Percentiles rank a stretch among this genome's conserved stretches.
phyloP scores from a whole-genome alignment of 1,140 invertebrate genomes.

The Tetraneura akinire region DNA sequence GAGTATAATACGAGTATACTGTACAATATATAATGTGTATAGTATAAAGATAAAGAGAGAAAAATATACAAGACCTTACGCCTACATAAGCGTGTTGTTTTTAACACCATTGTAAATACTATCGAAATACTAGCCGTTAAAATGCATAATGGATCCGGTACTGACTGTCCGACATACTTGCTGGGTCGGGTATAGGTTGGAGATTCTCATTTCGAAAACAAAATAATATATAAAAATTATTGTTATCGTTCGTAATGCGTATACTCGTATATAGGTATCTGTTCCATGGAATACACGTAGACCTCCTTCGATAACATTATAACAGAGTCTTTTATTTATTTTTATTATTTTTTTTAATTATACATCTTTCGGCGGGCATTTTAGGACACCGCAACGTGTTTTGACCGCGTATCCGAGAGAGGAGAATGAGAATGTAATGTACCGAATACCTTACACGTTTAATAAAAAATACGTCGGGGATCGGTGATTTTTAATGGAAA shows the following conservation, averaged over 20 bases:
- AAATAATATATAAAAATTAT: too few relatives aligned
- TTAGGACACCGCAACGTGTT: not conserved
- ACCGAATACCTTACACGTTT: not conserved
- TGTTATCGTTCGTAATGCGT: not conserved
- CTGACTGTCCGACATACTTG: not conserved
- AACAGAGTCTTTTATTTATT: too few relatives aligned
- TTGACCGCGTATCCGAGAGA: not conserved
- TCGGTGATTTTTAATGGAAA: constrained; percentile 17
- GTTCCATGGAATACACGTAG: not conserved
- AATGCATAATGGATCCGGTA: constrained; percentile 34
- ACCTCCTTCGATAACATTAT: not conserved
- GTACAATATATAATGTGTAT: not conserved
- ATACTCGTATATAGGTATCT: not conserved
- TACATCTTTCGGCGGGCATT: not conserved
- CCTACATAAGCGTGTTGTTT: not conserved
- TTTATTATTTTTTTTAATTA: not conserved
- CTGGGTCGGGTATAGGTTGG: not conserved
- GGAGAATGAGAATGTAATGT: not conserved
- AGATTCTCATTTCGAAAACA: constrained; percentile 13
- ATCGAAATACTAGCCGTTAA: constrained; percentile 28
- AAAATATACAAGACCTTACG: not conserved
- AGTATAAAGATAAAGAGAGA: not conserved
- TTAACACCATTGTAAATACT: constrained; percentile 34
- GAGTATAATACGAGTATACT: too few relatives aligned
- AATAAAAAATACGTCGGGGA: not conserved